These are phyloP conservation scores for Eristalis pertinax DNA, from an alignment of 2,888 invertebrate genomes.

Conservation along the genomic window DNA sequence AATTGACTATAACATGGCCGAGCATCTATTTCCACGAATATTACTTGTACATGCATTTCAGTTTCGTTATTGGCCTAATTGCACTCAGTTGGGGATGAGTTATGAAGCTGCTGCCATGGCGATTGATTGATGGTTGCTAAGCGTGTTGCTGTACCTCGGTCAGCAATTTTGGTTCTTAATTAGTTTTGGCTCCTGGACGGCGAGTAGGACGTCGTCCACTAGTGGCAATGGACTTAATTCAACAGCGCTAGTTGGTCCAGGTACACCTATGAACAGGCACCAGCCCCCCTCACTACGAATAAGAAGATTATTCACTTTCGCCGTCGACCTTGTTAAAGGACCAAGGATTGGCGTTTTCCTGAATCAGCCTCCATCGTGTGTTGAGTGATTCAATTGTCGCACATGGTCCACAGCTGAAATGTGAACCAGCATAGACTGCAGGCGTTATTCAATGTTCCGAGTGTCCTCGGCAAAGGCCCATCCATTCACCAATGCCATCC, in stretches of 20 bases:
- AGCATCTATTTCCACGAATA: constrained; percentile 11
- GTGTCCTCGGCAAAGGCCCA: not conserved
- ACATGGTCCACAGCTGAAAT: not conserved
- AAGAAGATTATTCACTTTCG: no score
- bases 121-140: not conserved
- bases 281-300: no score
- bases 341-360: no score
- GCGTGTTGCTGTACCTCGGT: not conserved
- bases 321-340: no score
- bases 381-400: not conserved
- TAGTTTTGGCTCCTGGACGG: not conserved
- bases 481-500: not conserved
- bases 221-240: no score
- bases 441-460: not conserved
- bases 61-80: constrained; percentile 3
- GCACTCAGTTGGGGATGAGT: not conserved
- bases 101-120: not conserved
- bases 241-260: no score
- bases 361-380: not conserved
- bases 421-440: not conserved
- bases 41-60: constrained; percentile 20
- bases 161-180: not conserved
- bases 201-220: no score
- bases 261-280: no score
- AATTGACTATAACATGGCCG: constrained; percentile 16